A percentile compares a stretch with the other conserved stretches of the same genome.
Evolutionary conservation across 2,888 invertebrate genomes (phyloP).

Genomic region (Bursaphelenchus okinawaensis): DNA sequence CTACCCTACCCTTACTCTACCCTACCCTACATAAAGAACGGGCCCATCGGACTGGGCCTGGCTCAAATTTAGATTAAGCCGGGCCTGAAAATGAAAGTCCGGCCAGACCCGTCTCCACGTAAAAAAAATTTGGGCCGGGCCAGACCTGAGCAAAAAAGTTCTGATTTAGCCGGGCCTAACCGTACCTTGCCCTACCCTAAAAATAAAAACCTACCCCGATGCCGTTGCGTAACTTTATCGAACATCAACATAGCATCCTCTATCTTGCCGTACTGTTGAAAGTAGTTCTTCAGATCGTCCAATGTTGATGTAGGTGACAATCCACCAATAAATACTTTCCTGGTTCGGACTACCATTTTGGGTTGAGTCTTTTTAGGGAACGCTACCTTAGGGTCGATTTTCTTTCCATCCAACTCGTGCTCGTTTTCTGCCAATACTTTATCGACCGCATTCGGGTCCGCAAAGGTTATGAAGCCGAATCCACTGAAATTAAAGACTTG

Average conservation of each 20-base stretch:
- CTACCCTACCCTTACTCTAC: too few relatives aligned
- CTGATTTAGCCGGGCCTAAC: too few relatives aligned
- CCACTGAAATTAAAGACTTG: slow-evolving; percentile 83
- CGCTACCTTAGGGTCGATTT: slow-evolving; percentile 99
- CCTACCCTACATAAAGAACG: too few relatives aligned
- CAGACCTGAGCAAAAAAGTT: too few relatives aligned
- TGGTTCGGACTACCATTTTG: slow-evolving; percentile 82
- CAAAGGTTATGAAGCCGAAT: slow-evolving; percentile 99
- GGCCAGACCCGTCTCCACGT: too few relatives aligned
- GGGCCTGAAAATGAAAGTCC: too few relatives aligned
- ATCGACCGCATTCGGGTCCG: slow-evolving; percentile 69
- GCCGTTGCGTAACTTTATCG: slow-evolving; percentile 99
- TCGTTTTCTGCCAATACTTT: slow-evolving; percentile 83
- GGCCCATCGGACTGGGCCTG: too few relatives aligned
- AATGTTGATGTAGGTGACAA: slow-evolving; percentile 97
- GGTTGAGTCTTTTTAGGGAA: slow-evolving; percentile 98
- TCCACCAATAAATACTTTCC: slow-evolving; percentile 99
- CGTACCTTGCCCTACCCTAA: not conserved
- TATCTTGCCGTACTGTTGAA: slow-evolving; percentile 85
- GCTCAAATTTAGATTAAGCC: too few relatives aligned
- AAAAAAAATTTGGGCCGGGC: too few relatives aligned
- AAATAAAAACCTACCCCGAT: slow-evolving; percentile 78
- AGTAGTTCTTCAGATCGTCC: slow-evolving; percentile 99
- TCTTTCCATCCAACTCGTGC: slow-evolving; percentile 99
- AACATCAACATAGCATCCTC: slow-evolving; percentile 99